phyloP scores from a whole-genome alignment of 2,113 vertebrate species.

The human (Homo sapiens) region DNA sequence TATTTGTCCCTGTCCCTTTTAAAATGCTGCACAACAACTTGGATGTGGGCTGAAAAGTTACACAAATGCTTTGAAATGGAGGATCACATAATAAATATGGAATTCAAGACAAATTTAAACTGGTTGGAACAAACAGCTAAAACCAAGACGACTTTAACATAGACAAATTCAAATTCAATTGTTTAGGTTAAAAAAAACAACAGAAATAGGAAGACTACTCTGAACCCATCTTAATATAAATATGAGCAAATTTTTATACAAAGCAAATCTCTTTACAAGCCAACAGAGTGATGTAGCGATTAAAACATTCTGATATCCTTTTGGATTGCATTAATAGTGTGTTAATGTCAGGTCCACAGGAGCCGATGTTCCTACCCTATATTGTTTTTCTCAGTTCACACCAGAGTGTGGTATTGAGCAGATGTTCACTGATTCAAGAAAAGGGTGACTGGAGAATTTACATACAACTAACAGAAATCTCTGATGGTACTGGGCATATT shows the following conservation, averaged over 20 bases:
- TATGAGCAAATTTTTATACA: neutral
- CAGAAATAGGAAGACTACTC: neutral
- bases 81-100: neutral
- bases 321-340: neutral
- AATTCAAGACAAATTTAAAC: neutral
- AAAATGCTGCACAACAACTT: neutral
- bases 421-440: neutral
- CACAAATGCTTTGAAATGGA: neutral
- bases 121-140: neutral
- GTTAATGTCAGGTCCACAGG: neutral
- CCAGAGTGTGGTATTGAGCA: neutral
- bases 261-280: neutral
- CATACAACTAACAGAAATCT: neutral
- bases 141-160: neutral
- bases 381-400: neutral
- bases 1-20: neutral
- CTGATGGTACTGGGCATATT: neutral
- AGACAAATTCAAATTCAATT: neutral
- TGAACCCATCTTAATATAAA: neutral
- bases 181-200: neutral
- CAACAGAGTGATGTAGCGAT: neutral
- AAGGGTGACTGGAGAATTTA: neutral
- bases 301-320: neutral
- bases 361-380: neutral
- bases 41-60: neutral